Evolutionary conservation across 2,113 vertebrate genomes (phyloP).

Genomic region (Cephalopterus ornatus): DNA sequence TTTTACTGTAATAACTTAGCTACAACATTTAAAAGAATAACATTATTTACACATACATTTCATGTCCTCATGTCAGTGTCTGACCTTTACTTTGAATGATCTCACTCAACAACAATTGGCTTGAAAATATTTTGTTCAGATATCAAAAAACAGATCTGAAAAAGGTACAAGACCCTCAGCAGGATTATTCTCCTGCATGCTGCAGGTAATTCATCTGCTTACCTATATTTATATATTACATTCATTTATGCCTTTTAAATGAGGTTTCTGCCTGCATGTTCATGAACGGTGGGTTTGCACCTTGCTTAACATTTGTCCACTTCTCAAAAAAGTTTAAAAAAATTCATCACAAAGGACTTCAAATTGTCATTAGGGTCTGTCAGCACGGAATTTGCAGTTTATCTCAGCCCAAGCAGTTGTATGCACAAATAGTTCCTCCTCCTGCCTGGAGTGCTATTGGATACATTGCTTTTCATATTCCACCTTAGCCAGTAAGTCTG

Average conservation of each 20-base stretch:
- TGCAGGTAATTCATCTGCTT: not conserved
- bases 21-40: not conserved
- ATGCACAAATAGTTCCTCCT: constrained; percentile 33
- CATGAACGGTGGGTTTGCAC: not conserved
- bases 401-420: not conserved
- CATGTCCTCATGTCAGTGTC: not conserved
- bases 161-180: not conserved
- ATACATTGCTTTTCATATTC: constrained; percentile 27
- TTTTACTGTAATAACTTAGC: constrained; percentile 1
- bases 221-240: not conserved
- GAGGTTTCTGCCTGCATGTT: not conserved
- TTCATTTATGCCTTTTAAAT: not conserved
- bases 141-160: not conserved
- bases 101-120: not conserved
- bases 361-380: not conserved
- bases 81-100: not conserved
- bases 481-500: constrained; percentile 16
- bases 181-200: not conserved
- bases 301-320: not conserved
- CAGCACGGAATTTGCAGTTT: constrained; percentile 5
- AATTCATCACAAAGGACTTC: not conserved
- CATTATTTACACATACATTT: not conserved
- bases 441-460: constrained; percentile 25
- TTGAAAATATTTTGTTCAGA: constrained; percentile 12
- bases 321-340: not conserved